Evolutionary conservation across 2,888 invertebrate genomes (phyloP).

Genomic region (Phymatocera aterrima): DNA sequence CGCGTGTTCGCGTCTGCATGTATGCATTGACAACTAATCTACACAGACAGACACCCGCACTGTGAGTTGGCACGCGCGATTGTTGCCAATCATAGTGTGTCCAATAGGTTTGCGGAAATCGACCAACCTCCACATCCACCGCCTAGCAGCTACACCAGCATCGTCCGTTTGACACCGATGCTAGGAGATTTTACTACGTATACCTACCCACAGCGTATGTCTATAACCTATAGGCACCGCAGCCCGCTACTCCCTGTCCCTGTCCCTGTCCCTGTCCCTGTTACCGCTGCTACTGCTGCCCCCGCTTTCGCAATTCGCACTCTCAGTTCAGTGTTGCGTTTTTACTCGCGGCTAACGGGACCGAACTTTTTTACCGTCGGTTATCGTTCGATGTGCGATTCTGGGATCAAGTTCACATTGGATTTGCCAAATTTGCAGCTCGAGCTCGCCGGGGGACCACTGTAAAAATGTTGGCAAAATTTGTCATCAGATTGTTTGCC

Average conservation of each 20-base stretch:
- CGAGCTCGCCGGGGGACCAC: too few species aligned
- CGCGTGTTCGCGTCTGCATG: conserved; percentile 61
- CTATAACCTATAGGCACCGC: neutral
- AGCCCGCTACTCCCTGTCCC: neutral
- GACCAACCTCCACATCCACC: neutral
- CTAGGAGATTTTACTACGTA: neutral
- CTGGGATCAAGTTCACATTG: too few species aligned
- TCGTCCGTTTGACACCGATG: too few species aligned
- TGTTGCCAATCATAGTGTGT: conserved; percentile 75
- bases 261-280: conserved; percentile 56
- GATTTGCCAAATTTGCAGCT: too few species aligned
- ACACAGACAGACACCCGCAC: conserved; percentile 71
- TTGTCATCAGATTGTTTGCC: too few species aligned
- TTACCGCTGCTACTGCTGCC: conserved; percentile 61
- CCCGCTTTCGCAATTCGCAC: neutral
- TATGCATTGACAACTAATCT: too few species aligned
- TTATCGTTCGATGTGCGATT: too few species aligned
- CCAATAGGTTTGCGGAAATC: conserved; percentile 67
- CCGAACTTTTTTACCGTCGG: neutral
- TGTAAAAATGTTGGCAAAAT: too few species aligned
- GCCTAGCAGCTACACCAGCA: neutral
- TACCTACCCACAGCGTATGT: neutral
- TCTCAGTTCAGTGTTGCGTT: conserved; percentile 72
- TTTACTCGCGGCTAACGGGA: conserved; percentile 68
- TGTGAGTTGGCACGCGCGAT: conserved; percentile 73